Base-by-base conservation (phyloP, 2,113 vertebrate genomes). In the Acanthisitta chloris region DNA sequence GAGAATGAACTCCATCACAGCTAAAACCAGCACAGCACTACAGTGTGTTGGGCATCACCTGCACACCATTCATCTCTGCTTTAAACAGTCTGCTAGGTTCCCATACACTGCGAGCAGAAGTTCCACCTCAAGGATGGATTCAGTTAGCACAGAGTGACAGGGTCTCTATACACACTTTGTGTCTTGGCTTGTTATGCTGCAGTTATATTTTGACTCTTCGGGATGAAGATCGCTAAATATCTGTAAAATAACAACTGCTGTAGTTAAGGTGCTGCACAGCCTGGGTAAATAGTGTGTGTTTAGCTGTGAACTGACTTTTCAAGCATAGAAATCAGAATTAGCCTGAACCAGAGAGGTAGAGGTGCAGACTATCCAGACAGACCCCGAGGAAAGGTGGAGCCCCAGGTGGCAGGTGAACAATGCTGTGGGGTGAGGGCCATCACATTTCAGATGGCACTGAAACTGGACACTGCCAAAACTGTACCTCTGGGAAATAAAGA, bases 381-480 rank as follows among this genome's bases (percentile, higher is more conserved):
- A 89, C 84, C 97, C 96, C 85, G 89, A 85, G 95, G 93, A 91
- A 96, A 96, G 45, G 20, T 69, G 38, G 87, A 90, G 91, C 42
- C 76, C 94, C 82, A 88, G 92, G 88, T 90, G 29, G 96, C 97
- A 97, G 97, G 69, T 97, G 95, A 98, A 97, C 94, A 96, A 66
- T 36, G 51, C 23, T 49, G 66, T 57, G 36, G 64, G 78, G 92
- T 71, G 8, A 24, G 42, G 48, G 67, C 58, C 87, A 52, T 55
- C 85, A 29, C 31, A 83, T 90, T 62, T 86, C 79, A 46, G 54
- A 77, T 80, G 92, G 55, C 73, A 28, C 61, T 94, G 83, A 90
- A 96, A 92, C 57, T 61, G 20, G 33, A 72, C 42, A 13, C 4
- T 88, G 43, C 36, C 74, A 69, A 91, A 83, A 84, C n/a, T 28